Percentiles rank a stretch among this genome's conserved stretches.
These are phyloP conservation scores for Bryconaethiops microstoma DNA, from an alignment of 2,797 vertebrate species.

Conservation along the genomic window DNA sequence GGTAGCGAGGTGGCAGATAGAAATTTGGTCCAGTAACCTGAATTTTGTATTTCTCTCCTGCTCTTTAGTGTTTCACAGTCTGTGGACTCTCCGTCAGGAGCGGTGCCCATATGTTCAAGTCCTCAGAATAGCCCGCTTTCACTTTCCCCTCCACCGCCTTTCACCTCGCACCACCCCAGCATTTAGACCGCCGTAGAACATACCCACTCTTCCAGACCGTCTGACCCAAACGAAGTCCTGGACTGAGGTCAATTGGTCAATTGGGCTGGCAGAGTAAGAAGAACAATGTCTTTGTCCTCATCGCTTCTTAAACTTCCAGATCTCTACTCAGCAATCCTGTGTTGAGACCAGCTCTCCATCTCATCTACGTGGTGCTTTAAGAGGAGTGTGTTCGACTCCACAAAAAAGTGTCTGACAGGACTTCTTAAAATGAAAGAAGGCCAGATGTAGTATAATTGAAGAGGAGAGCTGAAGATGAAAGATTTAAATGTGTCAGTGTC, in stretches of 20 bases:
- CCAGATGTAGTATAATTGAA: slow-evolving; percentile 26
- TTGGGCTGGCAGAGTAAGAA: slow-evolving; percentile 7
- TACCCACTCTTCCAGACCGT: background rate
- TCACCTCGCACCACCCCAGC: slow-evolving; percentile 72
- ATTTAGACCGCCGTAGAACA: slow-evolving; percentile 58
- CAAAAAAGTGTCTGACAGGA: slow-evolving; percentile 18
- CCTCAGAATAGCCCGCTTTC: slow-evolving; percentile 69
- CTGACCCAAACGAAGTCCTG: slow-evolving; percentile 20
- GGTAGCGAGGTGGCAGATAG: background rate
- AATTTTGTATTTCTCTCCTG: background rate
- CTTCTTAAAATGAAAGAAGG: slow-evolving; percentile 10
- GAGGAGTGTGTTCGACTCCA: slow-evolving; percentile 24
- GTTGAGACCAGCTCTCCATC: slow-evolving; percentile 24
- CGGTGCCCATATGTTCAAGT: slow-evolving; percentile 57
- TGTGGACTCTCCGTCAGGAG: slow-evolving; percentile 63
- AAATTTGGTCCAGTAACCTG: background rate
- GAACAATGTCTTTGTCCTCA: slow-evolving; percentile 9
- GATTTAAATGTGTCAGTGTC: slow-evolving; percentile 9
- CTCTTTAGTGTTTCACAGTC: slow-evolving; percentile 73
- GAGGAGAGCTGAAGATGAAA: background rate
- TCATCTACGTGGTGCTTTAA: slow-evolving; percentile 34
- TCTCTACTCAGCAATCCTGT: slow-evolving; percentile 12
- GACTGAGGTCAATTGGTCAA: background rate
- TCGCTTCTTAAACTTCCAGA: slow-evolving; percentile 2
- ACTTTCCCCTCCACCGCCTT: slow-evolving; percentile 72